A percentile compares a stretch with the other conserved stretches of the same genome.
Evolutionary conservation across 2,113 vertebrate genomes (phyloP).

Genomic region (Hyperopisus bebe): DNA sequence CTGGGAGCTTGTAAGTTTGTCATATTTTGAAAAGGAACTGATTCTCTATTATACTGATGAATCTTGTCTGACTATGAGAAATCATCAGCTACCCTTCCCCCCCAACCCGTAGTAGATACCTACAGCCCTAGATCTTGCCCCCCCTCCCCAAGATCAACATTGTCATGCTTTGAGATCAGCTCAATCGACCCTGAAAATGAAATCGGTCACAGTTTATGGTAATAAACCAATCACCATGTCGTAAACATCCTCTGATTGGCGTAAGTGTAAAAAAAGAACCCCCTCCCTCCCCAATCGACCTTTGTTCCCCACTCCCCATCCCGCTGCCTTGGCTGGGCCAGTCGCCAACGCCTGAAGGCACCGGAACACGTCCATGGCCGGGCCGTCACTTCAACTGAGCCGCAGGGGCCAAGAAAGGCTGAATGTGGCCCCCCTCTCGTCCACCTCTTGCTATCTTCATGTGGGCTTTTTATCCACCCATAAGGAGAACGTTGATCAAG

Average conservation of each 20-base stretch:
- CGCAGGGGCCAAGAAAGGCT: slow-evolving; percentile 32
- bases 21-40: slow-evolving; percentile 41
- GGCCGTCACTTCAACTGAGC: slow-evolving; percentile 26
- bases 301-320: slow-evolving; percentile 24
- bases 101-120: slow-evolving; percentile 23
- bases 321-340: slow-evolving; percentile 37
- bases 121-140: not conserved
- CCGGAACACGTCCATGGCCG: slow-evolving; percentile 49
- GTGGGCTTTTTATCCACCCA: slow-evolving; percentile 28
- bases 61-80: slow-evolving; percentile 21
- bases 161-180: slow-evolving; percentile 44
- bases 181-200: slow-evolving; percentile 37
- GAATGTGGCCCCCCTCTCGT: slow-evolving; percentile 32
- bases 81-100: not conserved
- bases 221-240: slow-evolving; percentile 38
- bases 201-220: slow-evolving; percentile 40
- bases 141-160: slow-evolving; percentile 17
- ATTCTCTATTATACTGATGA: slow-evolving; percentile 20
- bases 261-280: not conserved
- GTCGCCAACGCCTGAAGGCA: slow-evolving; percentile 35
- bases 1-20: slow-evolving; percentile 41
- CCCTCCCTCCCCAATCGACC: not conserved
- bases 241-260: slow-evolving; percentile 19
- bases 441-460: slow-evolving; percentile 48
- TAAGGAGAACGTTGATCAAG: slow-evolving; percentile 24